phyloP scores from a whole-genome alignment of 2,797 vertebrate genomes.

The Anomalospiza imberbis region DNA sequence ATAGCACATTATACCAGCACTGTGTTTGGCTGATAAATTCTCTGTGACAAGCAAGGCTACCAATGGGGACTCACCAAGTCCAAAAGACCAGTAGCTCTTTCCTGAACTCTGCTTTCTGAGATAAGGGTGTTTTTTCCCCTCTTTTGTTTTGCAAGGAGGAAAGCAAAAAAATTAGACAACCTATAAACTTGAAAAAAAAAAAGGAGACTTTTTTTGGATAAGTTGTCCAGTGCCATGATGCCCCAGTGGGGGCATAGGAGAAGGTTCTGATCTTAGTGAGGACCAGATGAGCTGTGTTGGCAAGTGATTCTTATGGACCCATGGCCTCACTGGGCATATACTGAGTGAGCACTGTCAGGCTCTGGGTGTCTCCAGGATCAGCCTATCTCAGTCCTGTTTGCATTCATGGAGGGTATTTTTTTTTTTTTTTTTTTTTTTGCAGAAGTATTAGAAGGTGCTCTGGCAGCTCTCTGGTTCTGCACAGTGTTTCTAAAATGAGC shows the following conservation, averaged over 20 bases:
- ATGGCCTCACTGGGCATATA: accelerated
- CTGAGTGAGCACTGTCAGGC: neutral
- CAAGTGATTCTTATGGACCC: neutral
- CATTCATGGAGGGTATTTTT: neutral
- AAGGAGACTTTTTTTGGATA: neutral
- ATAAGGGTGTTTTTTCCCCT: constrained; percentile 60
- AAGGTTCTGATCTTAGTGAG: neutral
- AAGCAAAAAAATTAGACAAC: neutral
- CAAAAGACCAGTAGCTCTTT: constrained; percentile 71
- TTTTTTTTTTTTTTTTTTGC: too few species aligned
- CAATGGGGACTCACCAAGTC: constrained; percentile 43
- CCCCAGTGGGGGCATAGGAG: neutral
- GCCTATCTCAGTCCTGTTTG: neutral
- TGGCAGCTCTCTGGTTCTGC: neutral
- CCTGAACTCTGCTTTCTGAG: constrained; percentile 63
- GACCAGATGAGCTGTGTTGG: neutral
- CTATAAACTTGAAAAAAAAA: neutral
- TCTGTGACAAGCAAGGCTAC: constrained; percentile 65
- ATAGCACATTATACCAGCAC: constrained; percentile 78
- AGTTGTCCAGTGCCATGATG: accelerated
- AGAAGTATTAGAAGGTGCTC: neutral
- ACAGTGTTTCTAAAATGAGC: neutral
- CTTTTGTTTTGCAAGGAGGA: constrained; percentile 41
- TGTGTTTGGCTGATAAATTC: constrained; percentile 83
- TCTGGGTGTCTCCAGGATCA: accelerated